phyloP scores from a whole-genome alignment of 2,888 invertebrate genomes.

The Calephelis perditalis region DNA sequence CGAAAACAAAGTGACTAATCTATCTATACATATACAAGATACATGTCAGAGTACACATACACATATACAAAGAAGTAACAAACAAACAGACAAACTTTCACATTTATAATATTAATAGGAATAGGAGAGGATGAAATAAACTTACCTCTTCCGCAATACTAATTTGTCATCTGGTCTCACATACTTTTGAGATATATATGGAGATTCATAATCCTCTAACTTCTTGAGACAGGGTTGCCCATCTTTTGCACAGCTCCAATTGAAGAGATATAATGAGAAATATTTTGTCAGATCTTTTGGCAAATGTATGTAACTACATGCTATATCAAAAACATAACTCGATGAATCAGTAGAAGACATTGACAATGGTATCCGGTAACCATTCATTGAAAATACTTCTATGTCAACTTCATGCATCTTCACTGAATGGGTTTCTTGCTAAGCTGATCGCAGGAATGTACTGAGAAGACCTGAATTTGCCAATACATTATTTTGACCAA shows the following conservation, averaged over 20 bases:
- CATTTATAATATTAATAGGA: too few species aligned
- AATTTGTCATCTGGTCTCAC: constrained; percentile 86
- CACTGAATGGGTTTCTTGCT: constrained; percentile 89
- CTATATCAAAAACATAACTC: constrained; percentile 88
- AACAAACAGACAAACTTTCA: too few species aligned
- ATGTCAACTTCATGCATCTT: constrained; percentile 84
- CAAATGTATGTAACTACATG: constrained; percentile 88
- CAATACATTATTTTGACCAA: constrained; percentile 92
- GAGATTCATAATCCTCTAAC: constrained; percentile 97
- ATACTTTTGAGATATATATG: constrained; percentile 93
- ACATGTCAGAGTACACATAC: too few species aligned
- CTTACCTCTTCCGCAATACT: constrained; percentile 90
- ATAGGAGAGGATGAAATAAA: background rate
- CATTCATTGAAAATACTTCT: constrained; percentile 92
- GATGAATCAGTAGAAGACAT: constrained; percentile 90
- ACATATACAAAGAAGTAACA: too few species aligned
- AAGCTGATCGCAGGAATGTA: constrained; percentile 93
- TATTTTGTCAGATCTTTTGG: constrained; percentile 88
- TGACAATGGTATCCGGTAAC: constrained; percentile 88
- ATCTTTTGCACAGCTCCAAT: constrained; percentile 85
- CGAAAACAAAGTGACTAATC: too few species aligned
- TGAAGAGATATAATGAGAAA: constrained; percentile 93
- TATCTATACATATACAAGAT: too few species aligned
- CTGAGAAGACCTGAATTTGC: constrained; percentile 89
- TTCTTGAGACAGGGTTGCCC: constrained; percentile 88